Percentiles rank a stretch among this genome's conserved stretches.
These are phyloP conservation scores for Ooceraea biroi DNA, from an alignment of 1,140 invertebrate genomes.

Conservation along the genomic window DNA sequence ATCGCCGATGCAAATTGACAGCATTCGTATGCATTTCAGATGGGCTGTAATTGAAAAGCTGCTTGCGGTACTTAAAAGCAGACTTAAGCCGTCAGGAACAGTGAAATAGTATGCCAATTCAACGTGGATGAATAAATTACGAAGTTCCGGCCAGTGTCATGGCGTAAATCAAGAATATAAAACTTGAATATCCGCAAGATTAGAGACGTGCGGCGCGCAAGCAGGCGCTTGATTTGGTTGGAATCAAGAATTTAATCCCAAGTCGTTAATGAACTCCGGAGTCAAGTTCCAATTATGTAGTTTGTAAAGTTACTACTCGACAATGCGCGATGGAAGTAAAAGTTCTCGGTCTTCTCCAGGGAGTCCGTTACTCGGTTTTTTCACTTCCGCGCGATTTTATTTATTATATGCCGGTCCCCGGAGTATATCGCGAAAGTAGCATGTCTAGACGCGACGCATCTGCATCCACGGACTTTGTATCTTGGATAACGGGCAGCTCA, in stretches of 20 bases:
- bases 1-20: slow-evolving; percentile 27
- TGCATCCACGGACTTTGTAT: slow-evolving; percentile 36
- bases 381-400: slow-evolving; percentile 15
- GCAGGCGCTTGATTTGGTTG: neutral
- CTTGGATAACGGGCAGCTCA: slow-evolving; percentile 7
- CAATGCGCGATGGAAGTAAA: neutral
- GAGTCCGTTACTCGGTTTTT: neutral
- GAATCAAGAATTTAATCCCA: slow-evolving; percentile 35
- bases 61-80: neutral
- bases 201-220: neutral
- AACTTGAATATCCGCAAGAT: neutral
- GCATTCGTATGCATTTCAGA: slow-evolving; percentile 20
- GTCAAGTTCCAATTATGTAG: slow-evolving; percentile 15
- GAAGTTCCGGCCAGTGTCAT: neutral
- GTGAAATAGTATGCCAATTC: neutral
- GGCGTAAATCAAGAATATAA: neutral
- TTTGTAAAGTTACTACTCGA: slow-evolving; percentile 6
- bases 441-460: neutral
- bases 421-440: slow-evolving; percentile 24
- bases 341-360: neutral
- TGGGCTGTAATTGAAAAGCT: slow-evolving; percentile 1
- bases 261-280: slow-evolving; percentile 19
- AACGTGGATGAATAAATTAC: neutral
- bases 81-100: neutral
- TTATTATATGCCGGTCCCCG: neutral